Conservation (phyloP, 2,797 vertebrate species). For the Lindbergichthys nudifrons region DNA sequence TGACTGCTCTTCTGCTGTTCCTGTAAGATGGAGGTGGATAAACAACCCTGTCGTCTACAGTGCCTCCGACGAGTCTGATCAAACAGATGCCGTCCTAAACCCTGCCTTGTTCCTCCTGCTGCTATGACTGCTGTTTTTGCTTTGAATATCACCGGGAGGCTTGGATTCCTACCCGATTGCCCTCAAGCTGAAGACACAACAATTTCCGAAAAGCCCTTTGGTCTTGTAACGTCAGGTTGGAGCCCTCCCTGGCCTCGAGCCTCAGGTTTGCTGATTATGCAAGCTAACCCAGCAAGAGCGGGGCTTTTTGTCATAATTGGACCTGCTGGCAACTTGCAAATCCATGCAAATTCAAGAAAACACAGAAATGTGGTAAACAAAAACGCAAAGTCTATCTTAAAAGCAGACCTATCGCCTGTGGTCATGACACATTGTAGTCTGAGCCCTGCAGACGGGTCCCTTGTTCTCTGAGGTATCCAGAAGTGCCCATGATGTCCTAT, state of each 20-base stretch:
- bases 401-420: conserved; percentile 34
- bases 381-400: conserved; percentile 47
- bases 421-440: conserved; percentile 47
- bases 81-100: conserved; percentile 61
- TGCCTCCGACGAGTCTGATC: conserved; percentile 63
- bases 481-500: conserved; percentile 48
- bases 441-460: conserved; percentile 54
- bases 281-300: conserved; percentile 51
- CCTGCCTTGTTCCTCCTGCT: conserved; percentile 44
- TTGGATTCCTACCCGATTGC: conserved; percentile 57
- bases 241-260: conserved; percentile 54
- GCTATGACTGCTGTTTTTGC: conserved; percentile 46
- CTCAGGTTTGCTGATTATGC: conserved; percentile 61
- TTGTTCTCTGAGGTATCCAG: conserved; percentile 52
- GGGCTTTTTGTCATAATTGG: conserved; percentile 59
- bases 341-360: conserved; percentile 42
- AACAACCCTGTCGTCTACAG: conserved; percentile 80
- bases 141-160: conserved; percentile 60
- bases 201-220: conserved; percentile 63
- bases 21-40: conserved; percentile 80
- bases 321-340: conserved; percentile 65
- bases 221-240: conserved; percentile 48
- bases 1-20: conserved; percentile 78
- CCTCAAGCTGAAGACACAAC: conserved; percentile 70
- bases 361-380: conserved; percentile 46